Base-by-base conservation (phyloP, 2,113 vertebrate genomes). In the Callipepla californica region DNA sequence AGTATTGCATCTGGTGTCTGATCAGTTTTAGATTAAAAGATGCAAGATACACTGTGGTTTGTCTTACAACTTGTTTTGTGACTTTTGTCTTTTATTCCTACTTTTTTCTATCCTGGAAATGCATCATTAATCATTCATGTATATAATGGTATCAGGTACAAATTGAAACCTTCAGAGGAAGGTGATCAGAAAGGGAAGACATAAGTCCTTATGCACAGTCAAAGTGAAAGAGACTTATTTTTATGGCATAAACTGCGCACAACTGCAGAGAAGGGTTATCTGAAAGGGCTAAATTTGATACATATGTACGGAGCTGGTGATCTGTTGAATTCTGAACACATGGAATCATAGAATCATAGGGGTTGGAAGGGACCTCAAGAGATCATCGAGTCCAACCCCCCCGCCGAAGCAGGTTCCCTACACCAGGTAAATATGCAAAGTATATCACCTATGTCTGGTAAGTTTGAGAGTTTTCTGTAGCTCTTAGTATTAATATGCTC, bases 21-120 rank as follows among this genome's bases (percentile, higher is more conserved):
- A 84, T 73, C 47, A 90, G 22, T 36, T 85, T 25, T 58, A 67
- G n/a, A 47, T 80, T 92, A 79, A 80, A 65, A 95, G 23, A 80
- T 14, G 10, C 48, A 57, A 45, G 32, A 80, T 79, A 48, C 22
- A 18, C 11, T 51, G 69, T 28, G 74, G 17, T 19, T 80, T 90
- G 80, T 78, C 45, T 45, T 48, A 26, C 4, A 22, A 32, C 38
- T 47, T 28, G 6, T 62, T 38, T 25, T 63, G 9, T 63, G 63
- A 38, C 21, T 45, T 80, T 38, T 79, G 38, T 34, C 40, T 76
- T 72, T 58, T 80, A 80, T n/a, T 53, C 1, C 21, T 72, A 18
- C 19, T 34, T 38, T 57, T 91, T 62, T 13, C 30, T 45, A 1
- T 59, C 22, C 17, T 86, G 21, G 78, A 90, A 80, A 80, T 34